Evolutionary conservation across 2,113 vertebrate species (phyloP), one percentile per base, ranked within the genome.

Genomic region (Zonotrichia leucophrys): DNA sequence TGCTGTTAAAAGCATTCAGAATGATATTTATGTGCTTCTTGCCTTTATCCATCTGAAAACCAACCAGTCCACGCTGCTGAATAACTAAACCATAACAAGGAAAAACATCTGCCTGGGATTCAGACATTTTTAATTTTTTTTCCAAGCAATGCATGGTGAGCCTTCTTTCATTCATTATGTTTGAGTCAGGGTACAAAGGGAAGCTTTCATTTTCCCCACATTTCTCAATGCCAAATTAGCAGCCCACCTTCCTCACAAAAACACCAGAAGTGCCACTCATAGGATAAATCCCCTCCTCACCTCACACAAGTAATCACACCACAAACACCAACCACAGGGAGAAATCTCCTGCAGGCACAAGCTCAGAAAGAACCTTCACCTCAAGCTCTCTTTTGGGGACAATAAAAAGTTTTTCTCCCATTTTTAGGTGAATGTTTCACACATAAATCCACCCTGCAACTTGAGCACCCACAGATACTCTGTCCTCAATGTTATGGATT

Each of bases 271-370:
- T 28, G 37, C 39, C 44, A 63, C 17, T 47, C 22, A 39, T 0
- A 2, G 8, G 52, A 50, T n/a, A 78, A 58, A 85, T 47, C 15
- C 70, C 2, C n/a, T 62, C 53, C 52, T 68, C 44, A 49, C 20
- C 58, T 85, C 70, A 79, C 33, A 59, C 13, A 28, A 90, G 66
- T 62, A 80, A 42, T 41, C 30, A 23, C 6, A 7, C 17, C 62
- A n/a, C 20, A 37, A 58, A 62, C 39, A 15, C 3, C 0, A 5
- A 60, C 10, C 28, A 27, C 0, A 0, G 9, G 17, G 35, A 83
- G 28, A 56, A 84, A 27, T 12, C 31, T n/a, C 67, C 33, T 28
- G 14, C 49, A 68, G 11, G 30, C 46, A 31, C 24, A 50, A 13
- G 35, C 15, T 92, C 30, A 74, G 67, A 83, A 77, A 9, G 10